Evolutionary conservation across 2,113 vertebrate species (phyloP).

Genomic region (Microtus montanus): DNA sequence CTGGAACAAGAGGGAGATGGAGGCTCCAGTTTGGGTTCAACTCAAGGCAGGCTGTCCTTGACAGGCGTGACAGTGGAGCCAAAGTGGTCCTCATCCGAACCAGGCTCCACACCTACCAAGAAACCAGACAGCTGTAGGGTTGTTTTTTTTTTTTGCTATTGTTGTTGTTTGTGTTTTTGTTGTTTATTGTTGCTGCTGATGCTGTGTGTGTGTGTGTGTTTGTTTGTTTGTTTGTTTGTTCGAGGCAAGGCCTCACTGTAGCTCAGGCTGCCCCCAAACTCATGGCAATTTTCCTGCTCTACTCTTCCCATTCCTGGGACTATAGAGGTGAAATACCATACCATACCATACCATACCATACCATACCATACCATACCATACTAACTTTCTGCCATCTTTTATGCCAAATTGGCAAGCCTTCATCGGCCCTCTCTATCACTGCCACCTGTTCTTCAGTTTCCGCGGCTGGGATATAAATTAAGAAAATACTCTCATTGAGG

Average conservation of each 20-base stretch:
- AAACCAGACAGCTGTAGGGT: not conserved
- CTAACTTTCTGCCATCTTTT: not conserved
- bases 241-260: not conserved
- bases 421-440: not conserved
- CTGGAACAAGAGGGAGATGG: not conserved
- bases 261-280: not conserved
- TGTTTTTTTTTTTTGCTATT: too few relatives aligned
- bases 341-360: too few relatives aligned
- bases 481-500: not conserved
- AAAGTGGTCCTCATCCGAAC: not conserved
- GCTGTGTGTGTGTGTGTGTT: too few relatives aligned
- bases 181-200: not conserved
- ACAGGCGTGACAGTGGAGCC: not conserved
- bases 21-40: not conserved
- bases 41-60: not conserved
- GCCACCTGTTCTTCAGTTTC: not conserved
- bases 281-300: not conserved
- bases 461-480: not conserved
- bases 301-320: not conserved
- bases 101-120: not conserved
- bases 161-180: too few relatives aligned
- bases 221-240: not conserved
- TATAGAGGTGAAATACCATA: not conserved
- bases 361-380: too few relatives aligned
- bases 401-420: not conserved